Percentiles rank a stretch among this genome's conserved stretches.
Conservation (phyloP, 1,140 invertebrate species). For the Drosophila baimaii region DNA sequence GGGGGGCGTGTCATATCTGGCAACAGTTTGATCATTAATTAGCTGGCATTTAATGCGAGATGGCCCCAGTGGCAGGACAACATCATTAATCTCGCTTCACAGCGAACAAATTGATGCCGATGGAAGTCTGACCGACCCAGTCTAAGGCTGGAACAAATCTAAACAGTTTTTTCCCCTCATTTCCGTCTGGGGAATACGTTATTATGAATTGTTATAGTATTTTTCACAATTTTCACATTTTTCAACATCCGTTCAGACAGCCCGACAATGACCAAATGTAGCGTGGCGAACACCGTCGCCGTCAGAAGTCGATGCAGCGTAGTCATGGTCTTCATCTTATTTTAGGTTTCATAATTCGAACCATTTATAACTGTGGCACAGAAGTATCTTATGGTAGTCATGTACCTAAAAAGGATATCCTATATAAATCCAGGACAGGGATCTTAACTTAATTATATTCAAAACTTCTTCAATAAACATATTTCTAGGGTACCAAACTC, state of each 20-base stretch:
- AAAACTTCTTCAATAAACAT: background rate
- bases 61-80: slow-evolving; percentile 19
- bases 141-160: slow-evolving; percentile 57
- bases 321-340: slow-evolving; percentile 51
- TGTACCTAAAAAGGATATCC: no score
- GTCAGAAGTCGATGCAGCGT: slow-evolving; percentile 10
- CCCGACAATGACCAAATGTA: slow-evolving; percentile 15
- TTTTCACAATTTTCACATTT: slow-evolving; percentile 71
- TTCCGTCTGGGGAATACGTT: slow-evolving; percentile 47
- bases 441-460: background rate
- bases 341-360: slow-evolving; percentile 51
- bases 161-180: slow-evolving; percentile 57
- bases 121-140: slow-evolving; percentile 15
- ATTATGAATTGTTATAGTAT: slow-evolving; percentile 53
- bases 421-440: background rate
- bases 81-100: slow-evolving; percentile 66
- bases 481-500: background rate
- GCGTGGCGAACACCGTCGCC: slow-evolving; percentile 27
- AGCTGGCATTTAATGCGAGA: slow-evolving; percentile 49
- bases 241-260: slow-evolving; percentile 38
- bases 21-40: slow-evolving; percentile 67
- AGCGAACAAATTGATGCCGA: slow-evolving; percentile 66
- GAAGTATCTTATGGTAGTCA: background rate
- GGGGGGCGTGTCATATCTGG: slow-evolving; percentile 17
- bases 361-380: slow-evolving; percentile 40